Evolutionary conservation across 2,888 invertebrate species (phyloP), one percentile per base, ranked within the genome.

Genomic region (Aporophyla nigra): DNA sequence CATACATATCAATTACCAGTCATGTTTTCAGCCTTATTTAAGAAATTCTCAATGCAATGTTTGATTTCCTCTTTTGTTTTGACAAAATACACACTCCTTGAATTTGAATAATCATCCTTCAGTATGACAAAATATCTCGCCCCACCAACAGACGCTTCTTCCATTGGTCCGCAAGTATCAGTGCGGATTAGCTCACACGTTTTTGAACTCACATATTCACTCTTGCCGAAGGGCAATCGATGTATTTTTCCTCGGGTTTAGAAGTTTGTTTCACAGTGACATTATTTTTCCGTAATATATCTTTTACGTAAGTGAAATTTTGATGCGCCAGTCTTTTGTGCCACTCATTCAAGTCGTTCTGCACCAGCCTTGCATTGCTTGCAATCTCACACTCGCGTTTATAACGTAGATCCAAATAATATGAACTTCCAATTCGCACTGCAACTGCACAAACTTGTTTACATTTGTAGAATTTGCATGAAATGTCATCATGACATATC

Each of bases 401-500:
- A 51, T 7, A 51, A 1, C 51, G 51, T 2, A 51, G 21, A 6
- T 21, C 21, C 21, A 51, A 51, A 51, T 51, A 51, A 5, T 51
- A 51, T 0, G 7, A 21, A 24, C 24, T 43, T 1, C 58, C 69
- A 21, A 56, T 69, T 19, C 24, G 16, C 43, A 58, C 43, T 1
- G 58, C 58, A 4, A 46, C 19, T 5, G 68, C 56, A 43, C 43
- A 19, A 9, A 68, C 21, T 43, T 5, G 0, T 0, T 21, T 21
- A 21, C 4, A 0, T 14, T 83, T 85, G n/a, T 61, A 76, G 58
- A 86, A 85, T 74, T 81, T 77, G 24, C 85, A 87, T 12, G 16
- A 46, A 10, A 43, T 85, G 0, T 83, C 54, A 78, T 86, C 46
- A 69, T 59, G 46, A 12, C 58, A 2, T 69, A 69, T 14, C 58